Conservation (phyloP, 1,140 invertebrate genomes). For the Trichonephila inaurata region DNA sequence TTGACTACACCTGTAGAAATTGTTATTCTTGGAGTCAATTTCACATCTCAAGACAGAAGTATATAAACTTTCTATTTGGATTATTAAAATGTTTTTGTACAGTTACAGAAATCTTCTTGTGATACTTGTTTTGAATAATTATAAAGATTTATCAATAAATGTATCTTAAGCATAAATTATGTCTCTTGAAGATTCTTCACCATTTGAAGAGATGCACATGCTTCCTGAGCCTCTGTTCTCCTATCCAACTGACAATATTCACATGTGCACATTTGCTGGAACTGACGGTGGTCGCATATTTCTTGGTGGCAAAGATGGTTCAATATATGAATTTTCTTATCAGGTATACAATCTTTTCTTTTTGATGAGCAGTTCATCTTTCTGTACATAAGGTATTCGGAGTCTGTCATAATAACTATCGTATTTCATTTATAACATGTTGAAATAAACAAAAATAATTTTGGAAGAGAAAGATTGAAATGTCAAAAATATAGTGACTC, state of each 20-base stretch:
- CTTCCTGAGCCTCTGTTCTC: constrained; percentile 96
- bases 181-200: constrained; percentile 58
- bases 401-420: too few relatives aligned
- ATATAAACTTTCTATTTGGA: constrained; percentile 37
- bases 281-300: constrained; percentile 94
- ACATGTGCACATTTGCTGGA: constrained; percentile 91
- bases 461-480: too few relatives aligned
- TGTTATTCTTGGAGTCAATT: constrained; percentile 82
- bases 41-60: constrained; percentile 80
- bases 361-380: not conserved
- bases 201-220: constrained; percentile 91
- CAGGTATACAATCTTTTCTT: constrained; percentile 84
- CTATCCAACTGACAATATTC: constrained; percentile 93
- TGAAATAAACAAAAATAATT: too few relatives aligned
- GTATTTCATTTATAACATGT: too few relatives aligned
- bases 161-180: not conserved
- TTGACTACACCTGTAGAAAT: constrained; percentile 96
- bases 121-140: too few relatives aligned
- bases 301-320: constrained; percentile 96
- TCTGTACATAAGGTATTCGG: too few relatives aligned
- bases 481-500: too few relatives aligned
- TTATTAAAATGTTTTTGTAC: too few relatives aligned
- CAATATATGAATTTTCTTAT: constrained; percentile 97
- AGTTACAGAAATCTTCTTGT: too few relatives aligned
- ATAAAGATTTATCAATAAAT: too few relatives aligned